Evolutionary conservation across 2,888 invertebrate species (phyloP), one percentile per base, ranked within the genome.

Genomic region (Volucella inflata): DNA sequence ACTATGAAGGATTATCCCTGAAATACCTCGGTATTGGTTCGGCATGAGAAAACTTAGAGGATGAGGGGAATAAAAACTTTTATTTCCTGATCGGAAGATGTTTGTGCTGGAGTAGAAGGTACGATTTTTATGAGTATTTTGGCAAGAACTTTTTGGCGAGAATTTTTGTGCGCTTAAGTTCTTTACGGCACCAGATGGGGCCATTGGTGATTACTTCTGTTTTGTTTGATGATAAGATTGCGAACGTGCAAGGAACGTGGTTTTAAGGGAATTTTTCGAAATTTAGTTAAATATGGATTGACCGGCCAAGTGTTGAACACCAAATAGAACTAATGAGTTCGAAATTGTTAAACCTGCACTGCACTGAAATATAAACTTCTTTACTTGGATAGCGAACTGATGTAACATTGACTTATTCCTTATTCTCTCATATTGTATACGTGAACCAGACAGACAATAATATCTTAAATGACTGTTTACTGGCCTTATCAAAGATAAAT

Each of bases 1-100:
- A 84, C 84, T 80, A 84, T 80, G 80, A 84, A 80, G 80, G 75
- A 84, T 84, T 80, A 80, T 84, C 30, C 30, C 42, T 64, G 65
- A 68, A 44, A 74, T 59, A 30, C 30, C 75, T 59, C 68, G 67
- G 65, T 55, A 74, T 68, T 12, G 67, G 38, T n/a, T 30, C 44
- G 17, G 16, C 50, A 2, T n/a, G 11, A 11, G 16, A 8, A 10
- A 53, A 10, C 36, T n/a, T 21, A 14, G 14, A 12, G 50, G 16
- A 17, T 11, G 40, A 10, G 36, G 21, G 57, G 17, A 51, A 51
- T 17, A 79, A 74, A 72, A 10, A 74, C 78, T 82, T 60, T 67
- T 38, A 17, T 36, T 65, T 12, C 17, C 11, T 9, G 57, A 84
- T 57, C 50, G 55, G 38, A 21, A 38, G n/a, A 74, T 55, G 55